Conservation (phyloP, 2,113 vertebrate genomes). For the Neotragus pygmaeus region DNA sequence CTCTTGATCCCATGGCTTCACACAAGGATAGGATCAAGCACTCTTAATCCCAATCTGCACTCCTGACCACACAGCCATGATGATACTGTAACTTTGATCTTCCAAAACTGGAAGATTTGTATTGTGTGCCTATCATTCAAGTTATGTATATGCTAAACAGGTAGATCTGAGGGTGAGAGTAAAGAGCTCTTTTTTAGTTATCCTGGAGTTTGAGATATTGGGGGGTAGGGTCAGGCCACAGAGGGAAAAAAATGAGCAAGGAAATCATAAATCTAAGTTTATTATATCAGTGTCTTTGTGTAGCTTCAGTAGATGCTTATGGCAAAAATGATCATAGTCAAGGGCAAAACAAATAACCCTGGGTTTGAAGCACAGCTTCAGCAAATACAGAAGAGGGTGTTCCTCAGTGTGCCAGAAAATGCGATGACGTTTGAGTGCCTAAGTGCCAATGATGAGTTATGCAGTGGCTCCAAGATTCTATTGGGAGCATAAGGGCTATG, state of each 20-base stretch:
- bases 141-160: not conserved
- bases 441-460: too few relatives aligned
- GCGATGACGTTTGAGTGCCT: not conserved
- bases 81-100: not conserved
- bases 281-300: not conserved
- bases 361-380: not conserved
- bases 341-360: not conserved
- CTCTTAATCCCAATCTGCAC: not conserved
- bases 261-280: slow-evolving; percentile 9
- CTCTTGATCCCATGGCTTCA: not conserved
- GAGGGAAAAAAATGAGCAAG: not conserved
- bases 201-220: not conserved
- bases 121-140: not conserved
- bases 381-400: not conserved
- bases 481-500: not conserved
- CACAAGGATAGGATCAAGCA: not conserved
- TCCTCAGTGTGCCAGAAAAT: not conserved
- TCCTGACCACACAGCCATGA: not conserved
- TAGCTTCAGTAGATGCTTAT: not conserved
- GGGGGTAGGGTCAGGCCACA: not conserved
- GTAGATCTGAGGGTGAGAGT: not conserved
- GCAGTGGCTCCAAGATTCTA: not conserved
- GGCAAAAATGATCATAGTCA: not conserved
- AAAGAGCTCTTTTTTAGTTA: not conserved
- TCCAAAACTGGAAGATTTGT: not conserved